phyloP scores from a whole-genome alignment of 1,140 invertebrate species.

The Anastrepha ludens region DNA sequence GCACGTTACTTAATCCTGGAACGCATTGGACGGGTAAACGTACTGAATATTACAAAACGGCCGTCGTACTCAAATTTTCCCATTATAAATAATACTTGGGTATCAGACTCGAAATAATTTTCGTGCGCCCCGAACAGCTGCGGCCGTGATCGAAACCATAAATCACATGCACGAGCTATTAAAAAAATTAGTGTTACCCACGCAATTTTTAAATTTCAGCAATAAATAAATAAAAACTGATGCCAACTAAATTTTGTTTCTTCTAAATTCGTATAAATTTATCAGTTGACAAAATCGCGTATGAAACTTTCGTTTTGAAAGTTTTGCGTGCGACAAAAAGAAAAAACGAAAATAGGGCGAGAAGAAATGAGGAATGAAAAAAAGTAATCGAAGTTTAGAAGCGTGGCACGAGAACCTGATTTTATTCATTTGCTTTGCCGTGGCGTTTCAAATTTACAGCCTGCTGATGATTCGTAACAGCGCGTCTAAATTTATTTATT shows the following conservation, averaged over 20 bases:
- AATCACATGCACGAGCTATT: slow-evolving; percentile 21
- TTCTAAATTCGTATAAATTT: not conserved
- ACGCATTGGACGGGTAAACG: no score
- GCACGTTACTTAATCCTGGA: no score
- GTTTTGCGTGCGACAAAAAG: not conserved
- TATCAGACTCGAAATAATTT: no score
- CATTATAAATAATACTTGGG: no score
- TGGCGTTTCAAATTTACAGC: no score
- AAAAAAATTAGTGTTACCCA: slow-evolving; percentile 1
- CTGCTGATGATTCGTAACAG: slow-evolving; percentile 5
- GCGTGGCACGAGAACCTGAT: no score
- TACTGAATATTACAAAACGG: no score
- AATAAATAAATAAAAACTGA: not conserved
- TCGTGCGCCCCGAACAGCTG: not conserved
- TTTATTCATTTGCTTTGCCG: not conserved
- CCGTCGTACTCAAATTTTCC: no score
- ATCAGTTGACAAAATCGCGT: slow-evolving; percentile 17
- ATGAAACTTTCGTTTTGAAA: slow-evolving; percentile 15
- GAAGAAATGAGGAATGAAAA: no score
- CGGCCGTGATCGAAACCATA: not conserved
- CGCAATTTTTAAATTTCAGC: not conserved
- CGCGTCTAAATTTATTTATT: slow-evolving; percentile 26
- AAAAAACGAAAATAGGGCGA: no score
- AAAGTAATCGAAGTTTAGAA: no score
- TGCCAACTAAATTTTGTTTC: not conserved